phyloP scores from a whole-genome alignment of 2,797 vertebrate genomes.

The Tapera naevia region DNA sequence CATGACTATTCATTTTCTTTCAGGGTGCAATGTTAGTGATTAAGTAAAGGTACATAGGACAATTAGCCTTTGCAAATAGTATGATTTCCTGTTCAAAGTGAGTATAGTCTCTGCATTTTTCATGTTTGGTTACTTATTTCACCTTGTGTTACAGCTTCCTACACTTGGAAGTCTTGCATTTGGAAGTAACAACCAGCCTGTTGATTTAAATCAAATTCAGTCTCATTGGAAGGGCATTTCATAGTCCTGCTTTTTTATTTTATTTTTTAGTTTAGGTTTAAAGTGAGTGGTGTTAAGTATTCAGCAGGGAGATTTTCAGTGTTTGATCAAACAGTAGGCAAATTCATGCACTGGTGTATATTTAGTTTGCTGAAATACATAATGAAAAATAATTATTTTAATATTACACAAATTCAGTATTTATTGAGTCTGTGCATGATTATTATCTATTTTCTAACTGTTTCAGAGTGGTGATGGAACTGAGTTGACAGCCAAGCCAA shows the following conservation, averaged over 20 bases:
- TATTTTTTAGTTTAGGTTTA: neutral
- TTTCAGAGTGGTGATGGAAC: constrained; percentile 83
- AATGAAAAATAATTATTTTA: neutral
- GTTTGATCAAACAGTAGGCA: neutral
- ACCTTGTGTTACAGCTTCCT: neutral
- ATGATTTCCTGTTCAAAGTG: neutral
- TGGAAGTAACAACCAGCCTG: neutral
- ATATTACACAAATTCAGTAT: neutral
- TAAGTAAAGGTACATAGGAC: neutral
- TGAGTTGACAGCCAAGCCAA: constrained; percentile 87
- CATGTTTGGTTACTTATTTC: neutral
- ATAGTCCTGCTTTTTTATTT: neutral
- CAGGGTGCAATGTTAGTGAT: neutral
- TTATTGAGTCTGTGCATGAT: neutral
- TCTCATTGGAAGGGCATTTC: neutral
- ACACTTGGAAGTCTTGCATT: neutral
- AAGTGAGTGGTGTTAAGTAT: neutral
- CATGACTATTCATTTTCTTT: neutral
- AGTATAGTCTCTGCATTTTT: neutral
- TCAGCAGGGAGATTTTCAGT: neutral
- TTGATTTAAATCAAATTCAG: neutral
- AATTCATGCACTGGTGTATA: neutral
- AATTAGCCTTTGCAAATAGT: neutral
- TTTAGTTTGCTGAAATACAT: neutral
- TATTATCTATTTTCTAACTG: constrained; percentile 26